phyloP scores from a whole-genome alignment of 2,797 vertebrate genomes.

The Myotis pilosus region DNA sequence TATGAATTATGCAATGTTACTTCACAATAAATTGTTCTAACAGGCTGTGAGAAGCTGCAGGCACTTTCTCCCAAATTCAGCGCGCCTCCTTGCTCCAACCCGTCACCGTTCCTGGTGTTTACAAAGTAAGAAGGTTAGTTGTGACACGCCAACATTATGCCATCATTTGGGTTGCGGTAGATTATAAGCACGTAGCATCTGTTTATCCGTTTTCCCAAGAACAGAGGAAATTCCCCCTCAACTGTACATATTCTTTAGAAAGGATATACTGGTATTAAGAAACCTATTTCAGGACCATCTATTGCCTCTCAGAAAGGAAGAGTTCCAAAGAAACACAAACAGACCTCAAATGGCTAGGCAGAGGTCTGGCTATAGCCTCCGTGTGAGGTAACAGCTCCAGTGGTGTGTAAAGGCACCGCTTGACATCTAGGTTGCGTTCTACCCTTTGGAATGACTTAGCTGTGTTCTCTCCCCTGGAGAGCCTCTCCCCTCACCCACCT shows the following conservation, averaged over 20 bases:
- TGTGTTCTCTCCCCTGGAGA: neutral
- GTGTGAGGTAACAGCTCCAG: neutral
- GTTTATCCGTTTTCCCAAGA: slow-evolving; percentile 34
- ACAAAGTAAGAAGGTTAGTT: neutral
- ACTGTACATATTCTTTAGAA: slow-evolving; percentile 20
- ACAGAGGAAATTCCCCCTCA: neutral
- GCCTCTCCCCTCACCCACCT: neutral
- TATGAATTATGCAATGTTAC: slow-evolving; percentile 29
- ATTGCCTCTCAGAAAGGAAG: slow-evolving; percentile 24
- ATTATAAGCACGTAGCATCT: neutral
- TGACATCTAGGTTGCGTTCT: neutral
- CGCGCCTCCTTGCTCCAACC: neutral
- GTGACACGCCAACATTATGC: neutral
- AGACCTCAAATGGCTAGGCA: neutral
- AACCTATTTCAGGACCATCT: neutral
- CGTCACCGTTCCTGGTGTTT: neutral
- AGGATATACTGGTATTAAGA: neutral
- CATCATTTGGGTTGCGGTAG: neutral
- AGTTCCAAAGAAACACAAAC: neutral
- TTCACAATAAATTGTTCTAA: slow-evolving; percentile 18
- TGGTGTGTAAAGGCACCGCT: neutral
- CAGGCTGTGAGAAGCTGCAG: neutral
- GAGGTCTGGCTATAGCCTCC: neutral
- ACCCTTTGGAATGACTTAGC: neutral
- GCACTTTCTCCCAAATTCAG: neutral